phyloP scores from a whole-genome alignment of 2,888 invertebrate genomes.

The Sinhomidia bicolor region DNA sequence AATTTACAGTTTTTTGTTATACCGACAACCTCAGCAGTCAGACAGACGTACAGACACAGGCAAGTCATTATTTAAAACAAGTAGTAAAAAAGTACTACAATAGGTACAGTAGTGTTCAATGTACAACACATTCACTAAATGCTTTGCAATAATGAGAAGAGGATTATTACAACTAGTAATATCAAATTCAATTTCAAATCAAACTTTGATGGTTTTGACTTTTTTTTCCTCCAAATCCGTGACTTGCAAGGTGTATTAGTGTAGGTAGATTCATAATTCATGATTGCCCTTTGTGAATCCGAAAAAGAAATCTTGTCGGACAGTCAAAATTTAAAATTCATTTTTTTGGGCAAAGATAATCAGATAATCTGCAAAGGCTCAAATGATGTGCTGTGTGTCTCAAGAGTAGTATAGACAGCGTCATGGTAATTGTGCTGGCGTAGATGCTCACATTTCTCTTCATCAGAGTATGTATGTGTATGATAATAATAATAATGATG shows the following conservation, averaged over 20 bases:
- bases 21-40: background rate
- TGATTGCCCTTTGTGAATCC: background rate
- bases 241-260: background rate
- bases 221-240: background rate
- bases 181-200: conserved; percentile 22
- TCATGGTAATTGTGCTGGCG: too few species aligned
- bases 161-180: background rate
- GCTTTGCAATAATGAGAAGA: background rate
- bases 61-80: background rate
- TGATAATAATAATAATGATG: too few species aligned
- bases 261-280: background rate
- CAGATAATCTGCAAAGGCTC: background rate
- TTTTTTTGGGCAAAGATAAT: background rate
- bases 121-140: background rate
- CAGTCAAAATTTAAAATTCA: background rate
- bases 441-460: too few species aligned
- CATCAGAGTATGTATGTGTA: too few species aligned
- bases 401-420: too few species aligned
- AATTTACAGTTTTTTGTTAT: too few species aligned
- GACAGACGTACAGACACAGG: background rate
- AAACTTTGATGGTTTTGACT: background rate
- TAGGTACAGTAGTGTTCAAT: too few species aligned
- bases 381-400: background rate
- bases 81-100: background rate
- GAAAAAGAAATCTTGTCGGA: background rate